Evolutionary conservation across 2,797 vertebrate genomes (phyloP), one percentile per base, ranked within the genome.

Genomic region (Morelia viridis): DNA sequence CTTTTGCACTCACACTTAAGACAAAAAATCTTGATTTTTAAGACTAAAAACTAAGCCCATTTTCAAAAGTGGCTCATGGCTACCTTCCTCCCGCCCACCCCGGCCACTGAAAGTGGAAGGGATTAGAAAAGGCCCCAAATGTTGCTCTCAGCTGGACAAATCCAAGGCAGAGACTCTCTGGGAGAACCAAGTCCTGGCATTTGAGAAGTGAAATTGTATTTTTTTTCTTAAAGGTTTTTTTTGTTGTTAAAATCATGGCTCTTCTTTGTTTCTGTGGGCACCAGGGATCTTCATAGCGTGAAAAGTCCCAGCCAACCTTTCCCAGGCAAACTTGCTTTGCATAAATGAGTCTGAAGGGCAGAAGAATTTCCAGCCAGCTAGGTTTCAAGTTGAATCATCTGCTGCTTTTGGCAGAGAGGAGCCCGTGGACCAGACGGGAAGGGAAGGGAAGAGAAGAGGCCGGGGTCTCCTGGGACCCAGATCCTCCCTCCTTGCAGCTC

Each of bases 401-500:
- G 65, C 10, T 90, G n/a, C n/a, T 65, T 87, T 61, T 5, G 92
- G 84, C 84, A 62, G 92, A 46, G 13, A 65, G 88, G 92, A 62
- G 13, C 3, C 28, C 13, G 2, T 24, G 41, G 5, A 13, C 50
- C 88, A 92, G 92, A 56, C 5, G 22, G 84, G 4, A 35, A 26
- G 86, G 76, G 91, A 65, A 87, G 22, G 84, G 4, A 35, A 26
- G 86, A 86, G 91, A 65, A 87, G 57, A 80, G 62, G 13, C 22
- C 0, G 13, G 62, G 83, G 64, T 89, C 84, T 62, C 92, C 9
- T 17, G 19, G 41, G 41, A 41, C 41, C 41, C 41, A 41, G 41
- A 41, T 53, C n/a, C 13, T 9, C n/a, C 57, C 31, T 9, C 68
- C 91, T 22, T 24, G n/a, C 60, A 85, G 87, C 46, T 46, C 64